A percentile compares a stretch with the other conserved stretches of the same genome.
Conservation (phyloP, 2,888 invertebrate species). For the Bimastos eiseni region DNA sequence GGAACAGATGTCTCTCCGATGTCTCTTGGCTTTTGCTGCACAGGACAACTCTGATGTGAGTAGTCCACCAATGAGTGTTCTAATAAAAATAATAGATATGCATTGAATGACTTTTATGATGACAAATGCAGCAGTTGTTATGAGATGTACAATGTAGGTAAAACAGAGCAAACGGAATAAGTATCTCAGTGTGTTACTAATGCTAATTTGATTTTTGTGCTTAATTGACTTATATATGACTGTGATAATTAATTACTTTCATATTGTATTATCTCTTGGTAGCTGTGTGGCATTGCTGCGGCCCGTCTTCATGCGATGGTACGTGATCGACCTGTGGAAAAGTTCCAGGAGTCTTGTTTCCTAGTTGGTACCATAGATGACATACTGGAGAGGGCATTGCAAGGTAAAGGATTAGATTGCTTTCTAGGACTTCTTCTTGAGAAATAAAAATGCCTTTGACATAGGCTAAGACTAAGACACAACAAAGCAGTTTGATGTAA, state of each 20-base stretch:
- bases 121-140: background rate
- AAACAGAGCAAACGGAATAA: background rate
- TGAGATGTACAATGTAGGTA: background rate
- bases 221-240: background rate
- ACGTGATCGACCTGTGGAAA: slow-evolving; percentile 67
- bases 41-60: slow-evolving; percentile 56
- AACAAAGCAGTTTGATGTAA: background rate
- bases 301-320: slow-evolving; percentile 69
- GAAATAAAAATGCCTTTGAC: background rate
- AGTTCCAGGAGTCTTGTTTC: slow-evolving; percentile 67
- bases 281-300: slow-evolving; percentile 69
- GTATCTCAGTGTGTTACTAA: background rate
- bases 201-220: background rate
- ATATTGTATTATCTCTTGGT: background rate
- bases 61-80: slow-evolving; percentile 24
- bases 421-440: background rate
- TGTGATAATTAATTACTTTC: background rate
- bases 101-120: background rate
- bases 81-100: background rate
- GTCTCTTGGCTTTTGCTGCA: slow-evolving; percentile 58
- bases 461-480: background rate
- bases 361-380: slow-evolving; percentile 59
- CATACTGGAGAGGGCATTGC: slow-evolving; percentile 51
- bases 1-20: slow-evolving; percentile 64
- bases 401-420: slow-evolving; percentile 47